Conservation (phyloP, 1,140 invertebrate genomes). For the Hypsibius dujardini region DNA sequence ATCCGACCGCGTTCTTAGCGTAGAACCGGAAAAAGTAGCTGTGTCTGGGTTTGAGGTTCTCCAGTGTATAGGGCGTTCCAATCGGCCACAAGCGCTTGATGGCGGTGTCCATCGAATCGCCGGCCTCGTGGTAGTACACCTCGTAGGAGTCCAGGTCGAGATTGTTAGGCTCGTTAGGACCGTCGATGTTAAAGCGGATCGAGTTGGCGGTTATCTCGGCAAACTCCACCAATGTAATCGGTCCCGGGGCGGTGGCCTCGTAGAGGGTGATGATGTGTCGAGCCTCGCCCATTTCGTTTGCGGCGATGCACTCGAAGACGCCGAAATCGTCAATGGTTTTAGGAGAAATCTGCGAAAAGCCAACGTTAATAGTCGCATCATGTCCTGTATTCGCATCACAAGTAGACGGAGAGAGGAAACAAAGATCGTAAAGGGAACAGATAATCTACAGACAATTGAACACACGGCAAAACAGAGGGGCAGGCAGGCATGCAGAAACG, state of each 20-base stretch:
- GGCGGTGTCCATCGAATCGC: not conserved
- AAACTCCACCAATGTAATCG: not conserved
- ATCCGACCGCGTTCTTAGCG: not conserved
- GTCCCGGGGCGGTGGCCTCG: not conserved
- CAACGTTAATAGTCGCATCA: not conserved
- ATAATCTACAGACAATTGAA: no score
- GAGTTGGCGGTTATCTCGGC: not conserved
- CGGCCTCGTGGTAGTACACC: constrained; percentile 4
- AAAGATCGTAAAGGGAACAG: not conserved
- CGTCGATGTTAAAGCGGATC: not conserved
- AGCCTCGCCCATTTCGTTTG: constrained; percentile 50
- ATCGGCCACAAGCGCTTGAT: not conserved
- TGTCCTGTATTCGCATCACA: not conserved
- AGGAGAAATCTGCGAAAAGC: constrained; percentile 23
- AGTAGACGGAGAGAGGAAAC: constrained; percentile 15
- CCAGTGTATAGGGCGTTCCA: not conserved
- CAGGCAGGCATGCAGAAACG: constrained; percentile 21
- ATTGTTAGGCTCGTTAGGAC: not conserved
- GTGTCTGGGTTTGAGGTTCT: not conserved
- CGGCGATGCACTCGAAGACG: constrained; percentile 60
- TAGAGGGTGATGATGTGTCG: not conserved
- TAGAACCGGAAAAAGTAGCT: constrained; percentile 1
- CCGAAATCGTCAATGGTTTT: constrained; percentile 48
- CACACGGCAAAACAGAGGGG: not conserved
- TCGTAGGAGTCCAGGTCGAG: not conserved